A percentile compares a stretch with the other conserved stretches of the same genome.
These are phyloP conservation scores for Mus pahari DNA, from an alignment of 2,113 vertebrate genomes.

Conservation along the genomic window DNA sequence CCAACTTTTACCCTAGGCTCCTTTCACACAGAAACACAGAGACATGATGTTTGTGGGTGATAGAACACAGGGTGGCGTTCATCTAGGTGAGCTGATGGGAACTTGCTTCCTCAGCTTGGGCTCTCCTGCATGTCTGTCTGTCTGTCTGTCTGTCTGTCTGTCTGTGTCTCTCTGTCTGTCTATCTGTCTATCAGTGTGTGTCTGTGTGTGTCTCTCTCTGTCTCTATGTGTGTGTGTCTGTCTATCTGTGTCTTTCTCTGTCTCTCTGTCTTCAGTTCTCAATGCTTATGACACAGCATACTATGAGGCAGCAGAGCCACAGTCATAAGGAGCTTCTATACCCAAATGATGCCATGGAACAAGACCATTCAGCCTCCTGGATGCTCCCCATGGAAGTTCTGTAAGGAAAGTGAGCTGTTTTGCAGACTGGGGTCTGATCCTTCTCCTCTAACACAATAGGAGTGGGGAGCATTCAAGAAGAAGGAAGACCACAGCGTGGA, in stretches of 20 bases:
- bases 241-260: not conserved
- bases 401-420: not conserved
- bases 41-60: slow-evolving; percentile 90
- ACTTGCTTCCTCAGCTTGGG: not conserved
- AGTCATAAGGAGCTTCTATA: not conserved
- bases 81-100: slow-evolving; percentile 86
- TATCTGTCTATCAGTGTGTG: not conserved
- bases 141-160: not conserved
- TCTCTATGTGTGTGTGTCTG: too few relatives aligned
- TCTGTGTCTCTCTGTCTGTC: not conserved
- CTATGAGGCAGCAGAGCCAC: not conserved
- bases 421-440: not conserved
- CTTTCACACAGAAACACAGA: slow-evolving; percentile 89
- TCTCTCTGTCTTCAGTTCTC: too few relatives aligned
- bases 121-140: not conserved
- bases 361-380: too few relatives aligned
- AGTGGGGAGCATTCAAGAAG: not conserved
- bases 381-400: not conserved
- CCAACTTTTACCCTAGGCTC: not conserved
- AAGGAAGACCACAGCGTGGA: too few relatives aligned
- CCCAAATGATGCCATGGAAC: too few relatives aligned
- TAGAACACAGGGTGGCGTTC: slow-evolving; percentile 91
- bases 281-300: not conserved
- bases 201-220: not conserved
- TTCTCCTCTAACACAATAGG: not conserved